Conservation (phyloP, 2,113 vertebrate genomes). For the Turdus rufiventris region DNA sequence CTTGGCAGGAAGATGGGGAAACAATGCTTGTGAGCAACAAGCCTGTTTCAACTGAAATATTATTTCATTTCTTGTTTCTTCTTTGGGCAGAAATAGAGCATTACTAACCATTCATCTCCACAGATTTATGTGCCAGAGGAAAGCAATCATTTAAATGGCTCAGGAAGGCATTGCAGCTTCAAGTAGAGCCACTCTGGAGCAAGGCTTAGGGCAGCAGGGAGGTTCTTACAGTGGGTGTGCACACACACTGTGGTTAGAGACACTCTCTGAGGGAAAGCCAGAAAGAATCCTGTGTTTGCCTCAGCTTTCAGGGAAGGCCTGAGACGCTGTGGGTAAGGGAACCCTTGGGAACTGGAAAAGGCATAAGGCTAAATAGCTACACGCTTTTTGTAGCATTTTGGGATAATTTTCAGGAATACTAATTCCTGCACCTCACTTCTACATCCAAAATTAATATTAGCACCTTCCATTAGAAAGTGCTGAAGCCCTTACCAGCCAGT, state of each 20-base stretch:
- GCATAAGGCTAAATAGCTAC: background rate
- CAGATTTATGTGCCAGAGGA: rapidly evolving
- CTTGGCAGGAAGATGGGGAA: background rate
- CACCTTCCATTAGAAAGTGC: background rate
- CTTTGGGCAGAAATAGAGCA: background rate
- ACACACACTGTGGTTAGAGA: background rate
- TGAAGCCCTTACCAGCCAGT: background rate
- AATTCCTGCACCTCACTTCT: background rate
- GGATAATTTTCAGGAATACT: background rate
- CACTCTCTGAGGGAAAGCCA: background rate
- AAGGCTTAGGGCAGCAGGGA: background rate
- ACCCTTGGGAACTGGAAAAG: background rate
- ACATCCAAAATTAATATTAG: background rate
- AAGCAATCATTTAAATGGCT: background rate
- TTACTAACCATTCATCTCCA: background rate
- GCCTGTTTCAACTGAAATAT: background rate
- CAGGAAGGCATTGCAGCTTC: background rate
- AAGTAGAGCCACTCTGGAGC: background rate
- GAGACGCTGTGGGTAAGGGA: rapidly evolving
- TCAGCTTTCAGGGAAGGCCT: background rate
- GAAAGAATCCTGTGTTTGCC: background rate
- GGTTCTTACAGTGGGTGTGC: background rate
- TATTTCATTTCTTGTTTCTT: background rate
- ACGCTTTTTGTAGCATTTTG: background rate
- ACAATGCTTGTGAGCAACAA: background rate